Conservation (phyloP, 2,888 invertebrate species). For the Exephanes ischioxanthus region DNA sequence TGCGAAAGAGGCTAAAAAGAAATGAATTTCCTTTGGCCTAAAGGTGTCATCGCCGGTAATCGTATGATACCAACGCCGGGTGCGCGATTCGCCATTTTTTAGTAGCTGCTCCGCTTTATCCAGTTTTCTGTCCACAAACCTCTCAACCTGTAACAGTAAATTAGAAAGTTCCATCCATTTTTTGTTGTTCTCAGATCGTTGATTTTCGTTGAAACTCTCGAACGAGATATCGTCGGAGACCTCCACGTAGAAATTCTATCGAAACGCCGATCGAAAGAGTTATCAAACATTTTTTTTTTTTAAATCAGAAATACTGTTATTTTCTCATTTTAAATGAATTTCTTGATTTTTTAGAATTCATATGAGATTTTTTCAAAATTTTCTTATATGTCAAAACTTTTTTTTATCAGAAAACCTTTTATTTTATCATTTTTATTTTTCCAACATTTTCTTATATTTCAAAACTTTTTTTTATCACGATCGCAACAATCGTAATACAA, state of each 20-base stretch:
- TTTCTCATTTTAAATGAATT: too few relatives aligned
- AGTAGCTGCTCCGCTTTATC: slow-evolving; percentile 92
- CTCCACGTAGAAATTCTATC: background rate
- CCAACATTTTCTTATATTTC: too few relatives aligned
- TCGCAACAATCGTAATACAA: too few relatives aligned
- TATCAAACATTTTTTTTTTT: too few relatives aligned
- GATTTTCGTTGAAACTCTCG: background rate
- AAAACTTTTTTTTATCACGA: too few relatives aligned
- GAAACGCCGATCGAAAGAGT: too few relatives aligned
- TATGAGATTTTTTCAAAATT: too few relatives aligned
- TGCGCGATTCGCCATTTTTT: slow-evolving; percentile 90
- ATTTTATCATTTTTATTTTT: too few relatives aligned
- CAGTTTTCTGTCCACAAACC: slow-evolving; percentile 92
- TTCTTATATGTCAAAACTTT: too few relatives aligned
- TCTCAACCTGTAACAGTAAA: slow-evolving; percentile 89
- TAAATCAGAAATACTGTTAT: too few relatives aligned
- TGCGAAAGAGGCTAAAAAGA: slow-evolving; percentile 92
- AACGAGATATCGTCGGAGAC: background rate
- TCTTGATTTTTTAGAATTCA: too few relatives aligned
- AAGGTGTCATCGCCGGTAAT: slow-evolving; percentile 89
- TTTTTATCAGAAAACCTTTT: too few relatives aligned
- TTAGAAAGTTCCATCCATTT: slow-evolving; percentile 22
- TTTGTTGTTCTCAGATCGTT: slow-evolving; percentile 1
- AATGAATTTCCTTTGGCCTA: slow-evolving; percentile 91
- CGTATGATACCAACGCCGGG: slow-evolving; percentile 91